Evolutionary conservation across 2,888 invertebrate genomes (phyloP), one percentile per base, ranked within the genome.

Genomic region (Oasisia sp.): DNA sequence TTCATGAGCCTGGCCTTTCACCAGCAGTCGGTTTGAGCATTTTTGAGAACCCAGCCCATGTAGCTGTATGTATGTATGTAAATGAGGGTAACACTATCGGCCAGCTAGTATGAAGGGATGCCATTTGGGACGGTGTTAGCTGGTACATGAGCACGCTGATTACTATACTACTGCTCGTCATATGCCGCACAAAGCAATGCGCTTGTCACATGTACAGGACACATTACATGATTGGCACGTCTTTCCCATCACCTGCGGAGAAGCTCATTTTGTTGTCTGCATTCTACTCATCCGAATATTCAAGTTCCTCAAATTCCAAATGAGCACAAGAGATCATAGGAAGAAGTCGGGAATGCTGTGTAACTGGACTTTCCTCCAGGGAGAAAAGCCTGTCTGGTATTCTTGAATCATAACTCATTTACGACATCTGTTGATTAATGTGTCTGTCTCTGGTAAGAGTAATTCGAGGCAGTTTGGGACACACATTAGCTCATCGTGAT

Each of bases 61-160:
- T 14, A 74, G 74, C 74, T 74, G 74, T 19, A 27, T 19, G 27
- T 74, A 74, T 74, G 74, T 74, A 74, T 74, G 74, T 74, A 74
- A 74, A 74, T 74, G 27, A 74, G 27, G 74, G 74, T 74, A 74
- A 74, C 27, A 74, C 74, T 74, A 74, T 74, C 74, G 74, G 74
- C 74, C 74, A 74, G 74, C 74, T 74, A 74, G 74, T 74, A 74
- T 74, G 74, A 74, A 74, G 74, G 27, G 74, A 74, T 74, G 74
- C 27, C 74, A 74, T 74, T 74, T 74, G 74, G 74, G n/a, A 19
- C 27, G 74, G 74, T 74, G 74, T 74, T 74, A 74, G 74, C n/a
- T 74, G 74, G 74, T 74, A 74, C 74, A 74, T n/a, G 74, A 74
- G 74, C 74, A 74, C 27, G 27, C 74, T 74, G 74, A 74, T 74